Evolutionary conservation across 2,797 vertebrate genomes (phyloP).

Genomic region (Lacerta agilis): DNA sequence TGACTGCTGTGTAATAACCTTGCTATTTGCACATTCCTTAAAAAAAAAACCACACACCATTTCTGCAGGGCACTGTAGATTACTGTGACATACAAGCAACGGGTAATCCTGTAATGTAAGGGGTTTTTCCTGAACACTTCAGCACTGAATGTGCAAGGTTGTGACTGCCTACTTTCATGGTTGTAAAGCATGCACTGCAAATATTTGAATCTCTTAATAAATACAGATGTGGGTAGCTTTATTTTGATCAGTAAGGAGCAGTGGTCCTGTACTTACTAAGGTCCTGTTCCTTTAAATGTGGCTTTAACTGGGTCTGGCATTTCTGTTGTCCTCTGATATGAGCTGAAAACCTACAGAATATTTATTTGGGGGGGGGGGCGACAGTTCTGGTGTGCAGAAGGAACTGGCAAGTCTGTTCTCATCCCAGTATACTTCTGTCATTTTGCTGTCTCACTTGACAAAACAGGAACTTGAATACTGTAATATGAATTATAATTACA

Average conservation of each 20-base stretch:
- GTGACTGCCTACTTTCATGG: constrained; percentile 52
- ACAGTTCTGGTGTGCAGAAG: constrained; percentile 45
- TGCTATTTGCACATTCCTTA: background rate
- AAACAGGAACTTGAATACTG: constrained; percentile 47
- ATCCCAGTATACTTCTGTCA: constrained; percentile 55
- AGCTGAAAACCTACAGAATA: constrained; percentile 49
- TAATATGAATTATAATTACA: constrained; percentile 46
- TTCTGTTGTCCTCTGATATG: constrained; percentile 9
- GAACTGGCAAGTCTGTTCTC: constrained; percentile 59
- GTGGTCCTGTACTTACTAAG: constrained; percentile 48
- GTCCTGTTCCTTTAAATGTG: constrained; percentile 3
- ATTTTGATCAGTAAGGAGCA: constrained; percentile 47
- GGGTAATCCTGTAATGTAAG: constrained; percentile 39
- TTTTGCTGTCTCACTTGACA: constrained; percentile 59
- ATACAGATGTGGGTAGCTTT: constrained; percentile 57
- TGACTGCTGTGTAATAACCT: background rate
- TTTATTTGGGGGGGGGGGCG: constrained; percentile 31
- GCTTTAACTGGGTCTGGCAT: constrained; percentile 4
- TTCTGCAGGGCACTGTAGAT: background rate
- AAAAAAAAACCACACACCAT: background rate
- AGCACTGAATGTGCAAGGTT: constrained; percentile 46
- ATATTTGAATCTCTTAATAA: constrained; percentile 23
- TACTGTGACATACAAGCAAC: constrained; percentile 35
- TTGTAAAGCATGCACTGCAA: constrained; percentile 52
- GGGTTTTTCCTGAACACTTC: constrained; percentile 39